Base-by-base conservation (phyloP, 2,113 vertebrate species). In the Upupa epops region DNA sequence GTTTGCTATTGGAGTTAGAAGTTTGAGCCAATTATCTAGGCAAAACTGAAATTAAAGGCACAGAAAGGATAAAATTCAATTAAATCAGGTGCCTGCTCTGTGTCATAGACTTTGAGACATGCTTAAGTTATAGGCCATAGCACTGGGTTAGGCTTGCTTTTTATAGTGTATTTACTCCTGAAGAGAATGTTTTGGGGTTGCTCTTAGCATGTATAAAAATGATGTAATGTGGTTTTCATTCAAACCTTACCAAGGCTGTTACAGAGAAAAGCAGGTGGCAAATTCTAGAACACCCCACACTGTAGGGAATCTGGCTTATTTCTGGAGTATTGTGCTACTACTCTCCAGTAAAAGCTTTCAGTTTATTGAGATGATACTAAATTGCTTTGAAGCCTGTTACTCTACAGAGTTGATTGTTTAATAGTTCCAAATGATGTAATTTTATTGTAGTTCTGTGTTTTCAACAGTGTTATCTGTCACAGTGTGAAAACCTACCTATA, bases 401-500 rank as follows among this genome's bases (percentile, higher is more conserved):
- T 77, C 69, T 75, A 8, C 17, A n/a, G 63, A 90, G 52, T 4
- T 31, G 55, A n/a, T 80, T 80, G 58, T 61, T 81, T 65, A 80
- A 49, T 71, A 80, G 60, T 56, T 49, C 2, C 2, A 31, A 45
- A 86, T 49, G 32, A 61, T 82, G 86, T 61, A 5, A 21, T 78
- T 86, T 86, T 56, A 79, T 84, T 61, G 12, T 59, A 80, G 19
- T 69, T 36, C 58, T 60, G 3, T n/a, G n/a, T 34, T 73, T 68
- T 83, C 55, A 8, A 37, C 59, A 89, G 91, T 49, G 40, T 83
- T 94, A 89, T 64, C 32, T 71, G 8, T 65, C 40, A 16, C 17
- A 42, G 21, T 76, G 70, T 69, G 64, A 76, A 95, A 88, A 71
- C 58, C 63, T 94, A 59, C 46, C 32, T 88, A n/a, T n/a, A 76